phyloP scores from a whole-genome alignment of 2,888 invertebrate genomes.

The Cheilosia urbana region DNA sequence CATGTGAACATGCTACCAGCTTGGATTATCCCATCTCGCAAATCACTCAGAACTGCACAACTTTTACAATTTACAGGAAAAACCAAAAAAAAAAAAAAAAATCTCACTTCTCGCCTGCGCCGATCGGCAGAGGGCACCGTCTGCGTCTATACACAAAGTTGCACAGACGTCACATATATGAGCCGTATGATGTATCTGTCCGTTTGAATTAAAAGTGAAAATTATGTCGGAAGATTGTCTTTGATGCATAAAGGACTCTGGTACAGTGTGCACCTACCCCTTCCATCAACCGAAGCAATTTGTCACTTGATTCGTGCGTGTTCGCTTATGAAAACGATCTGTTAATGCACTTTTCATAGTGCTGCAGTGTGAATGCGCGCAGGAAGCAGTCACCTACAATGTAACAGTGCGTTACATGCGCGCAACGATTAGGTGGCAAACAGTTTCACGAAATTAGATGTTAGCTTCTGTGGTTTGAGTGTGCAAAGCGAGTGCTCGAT shows the following conservation, averaged over 20 bases:
- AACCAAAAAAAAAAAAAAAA: background rate
- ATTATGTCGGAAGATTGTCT: constrained; percentile 45
- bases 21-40: constrained; percentile 17
- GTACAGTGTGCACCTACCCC: background rate
- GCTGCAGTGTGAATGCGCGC: constrained; percentile 1
- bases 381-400: constrained; percentile 44
- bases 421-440: constrained; percentile 40
- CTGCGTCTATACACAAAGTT: constrained; percentile 42
- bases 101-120: background rate
- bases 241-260: constrained; percentile 56
- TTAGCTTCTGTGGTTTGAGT: constrained; percentile 19
- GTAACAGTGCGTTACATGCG: constrained; percentile 12
- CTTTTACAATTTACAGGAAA: constrained; percentile 59
- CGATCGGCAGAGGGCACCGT: background rate
- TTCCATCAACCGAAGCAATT: constrained; percentile 22
- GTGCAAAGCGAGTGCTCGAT: constrained; percentile 23
- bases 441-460: constrained; percentile 27
- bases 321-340: constrained; percentile 30
- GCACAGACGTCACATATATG: constrained; percentile 9
- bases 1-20: constrained; percentile 23
- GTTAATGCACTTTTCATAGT: constrained; percentile 43
- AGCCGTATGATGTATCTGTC: constrained; percentile 48
- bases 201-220: constrained; percentile 51
- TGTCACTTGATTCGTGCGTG: constrained; percentile 22
- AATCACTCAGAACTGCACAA: constrained; percentile 21